Evolutionary conservation across 1,140 invertebrate genomes (phyloP).

Genomic region (Drosophila sechellia): DNA sequence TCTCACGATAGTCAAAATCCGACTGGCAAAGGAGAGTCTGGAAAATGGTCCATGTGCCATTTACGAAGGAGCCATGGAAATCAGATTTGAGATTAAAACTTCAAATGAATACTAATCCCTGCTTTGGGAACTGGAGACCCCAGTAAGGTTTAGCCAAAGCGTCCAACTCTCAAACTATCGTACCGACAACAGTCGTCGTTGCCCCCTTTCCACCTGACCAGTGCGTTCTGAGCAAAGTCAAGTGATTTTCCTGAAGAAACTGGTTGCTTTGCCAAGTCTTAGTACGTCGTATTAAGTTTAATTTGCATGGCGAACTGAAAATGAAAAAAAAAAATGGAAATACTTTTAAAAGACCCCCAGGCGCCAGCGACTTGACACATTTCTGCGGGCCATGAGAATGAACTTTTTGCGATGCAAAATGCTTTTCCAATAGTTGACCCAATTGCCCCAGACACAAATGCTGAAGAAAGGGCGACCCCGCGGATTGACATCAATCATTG

Average conservation of each 20-base stretch:
- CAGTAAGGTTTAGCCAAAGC: constrained; percentile 4
- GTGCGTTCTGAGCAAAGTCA: constrained; percentile 57
- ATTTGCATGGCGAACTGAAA: constrained; percentile 62
- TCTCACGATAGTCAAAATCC: constrained; percentile 1
- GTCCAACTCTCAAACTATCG: constrained; percentile 25
- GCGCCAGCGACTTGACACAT: constrained; percentile 70
- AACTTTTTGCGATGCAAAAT: constrained; percentile 35
- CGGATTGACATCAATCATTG: constrained; percentile 74
- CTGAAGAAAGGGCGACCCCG: constrained; percentile 16
- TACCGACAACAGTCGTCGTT: constrained; percentile 33
- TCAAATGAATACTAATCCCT: constrained; percentile 52
- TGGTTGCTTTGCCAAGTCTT: constrained; percentile 48
- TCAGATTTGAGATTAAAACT: constrained; percentile 35
- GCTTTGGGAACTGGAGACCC: background rate
- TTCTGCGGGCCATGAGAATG: constrained; percentile 53
- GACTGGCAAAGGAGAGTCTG: constrained; percentile 20
- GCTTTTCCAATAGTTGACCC: constrained; percentile 64
- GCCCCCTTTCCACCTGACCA: constrained; percentile 10
- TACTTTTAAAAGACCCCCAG: constrained; percentile 40
- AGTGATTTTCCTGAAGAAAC: constrained; percentile 47
- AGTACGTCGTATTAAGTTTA: constrained; percentile 64
- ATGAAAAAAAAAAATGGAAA: constrained; percentile 17
- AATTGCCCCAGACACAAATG: constrained; percentile 43
- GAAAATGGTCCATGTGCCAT: constrained; percentile 53
- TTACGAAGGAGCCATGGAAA: constrained; percentile 31